Base-by-base conservation (phyloP, 2,113 vertebrate genomes). In the Casuarius casuarius region DNA sequence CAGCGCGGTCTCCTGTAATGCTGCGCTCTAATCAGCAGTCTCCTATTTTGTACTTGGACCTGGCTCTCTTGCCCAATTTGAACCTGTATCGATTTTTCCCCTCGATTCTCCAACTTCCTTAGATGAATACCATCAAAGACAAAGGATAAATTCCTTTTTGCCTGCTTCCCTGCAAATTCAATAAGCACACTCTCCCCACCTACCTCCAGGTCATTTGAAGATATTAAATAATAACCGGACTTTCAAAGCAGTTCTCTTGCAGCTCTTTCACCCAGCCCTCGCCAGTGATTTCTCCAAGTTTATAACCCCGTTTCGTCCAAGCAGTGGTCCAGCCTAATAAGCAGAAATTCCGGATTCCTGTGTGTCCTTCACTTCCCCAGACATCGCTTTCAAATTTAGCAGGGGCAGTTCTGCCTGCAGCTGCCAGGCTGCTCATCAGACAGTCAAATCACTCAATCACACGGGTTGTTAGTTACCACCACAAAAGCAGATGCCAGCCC, bases 1-100 rank as follows among this genome's bases (percentile, higher is more conserved):
- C 82, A 67, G 31, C 75, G 56, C 21, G 65, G 40, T 42, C 62
- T 42, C 38, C 33, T 5, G 0, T 1, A 23, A 3, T 4, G 0
- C 1, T 2, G 19, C 5, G 5, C 65, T 92, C 76, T 44, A 59
- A 77, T 19, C 67, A 89, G 33, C 58, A 13, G 7, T 26, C 63
- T 74, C 46, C 44, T 73, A 23, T 59, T 73, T 62, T 28, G 61
- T 18, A 20, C 18, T 44, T 72, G 70, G 21, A 38, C 42, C 44
- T 8, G 7, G 14, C n/a, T 35, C 38, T 15, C 56, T 49, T 46
- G 23, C 48, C 49, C 49, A 40, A 0, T 58, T 68, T 46, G 21
- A 81, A 46, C 51, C 49, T 12, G 13, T 16, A 29, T 7, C 29
- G 62, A 28, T 79, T 91, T 79, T 9, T 1, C 73, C 82, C 12